Base-by-base conservation (phyloP, 2,113 vertebrate species). In the Oreochromis aureus region DNA sequence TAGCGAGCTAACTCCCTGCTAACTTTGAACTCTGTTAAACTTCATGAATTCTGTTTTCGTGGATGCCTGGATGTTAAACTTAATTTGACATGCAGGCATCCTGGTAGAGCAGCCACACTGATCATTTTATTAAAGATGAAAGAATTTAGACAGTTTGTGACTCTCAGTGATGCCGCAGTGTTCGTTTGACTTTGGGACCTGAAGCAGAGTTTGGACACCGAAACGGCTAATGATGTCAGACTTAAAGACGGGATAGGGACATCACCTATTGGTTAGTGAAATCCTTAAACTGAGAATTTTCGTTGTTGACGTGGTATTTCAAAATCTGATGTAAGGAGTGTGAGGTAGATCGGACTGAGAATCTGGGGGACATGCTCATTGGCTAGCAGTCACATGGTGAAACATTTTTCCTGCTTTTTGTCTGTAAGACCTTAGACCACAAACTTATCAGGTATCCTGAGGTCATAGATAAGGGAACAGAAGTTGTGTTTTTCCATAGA, bases 151-250 rank as follows among this genome's bases (percentile, higher is more conserved):
- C 59, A 63, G 59, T 2, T 19, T 63, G 16, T 19, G 16, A 63
- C 16, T 19, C 9, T 0, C 59, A 63, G 30, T 63, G 59, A 63
- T 63, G 59, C 16, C 16, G 0, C 2, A 0, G 59, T 34, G 30
- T 34, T 34, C 0, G 1, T 63, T 63, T 63, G 0, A 34, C 30
- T 63, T 19, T 63, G 59, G 59, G 30, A 63, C 9, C 30, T 63
- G 10, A 34, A 63, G 16, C 16, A 19, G 30, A 63, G 59, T 0
- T 34, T 63, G 30, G 59, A 11, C 2, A 2, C 0, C 0, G 0
- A 63, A 19, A 34, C 30, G 0, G 30, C 59, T 19, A 19, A 63
- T 63, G 30, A 19, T 11, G 59, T 63, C 30, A 63, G 30, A 63
- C 16, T 63, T 34, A 34, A 63, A 63, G 16, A 63, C 3, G 30